Evolutionary conservation across 2,797 vertebrate genomes (phyloP), one percentile per base, ranked within the genome.

Genomic region (Acanthurus leucopareius): DNA sequence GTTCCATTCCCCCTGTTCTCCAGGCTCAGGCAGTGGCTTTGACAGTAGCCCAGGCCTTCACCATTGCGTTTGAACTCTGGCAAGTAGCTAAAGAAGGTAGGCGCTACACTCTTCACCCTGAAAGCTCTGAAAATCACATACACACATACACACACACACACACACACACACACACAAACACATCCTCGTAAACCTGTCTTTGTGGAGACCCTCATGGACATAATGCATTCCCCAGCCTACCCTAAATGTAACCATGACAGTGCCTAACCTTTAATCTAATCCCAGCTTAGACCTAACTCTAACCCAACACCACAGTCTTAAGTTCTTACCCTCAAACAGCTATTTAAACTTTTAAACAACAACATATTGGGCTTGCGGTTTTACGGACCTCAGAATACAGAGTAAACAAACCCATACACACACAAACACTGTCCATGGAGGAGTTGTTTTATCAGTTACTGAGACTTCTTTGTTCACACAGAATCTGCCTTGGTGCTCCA

Each of bases 31-130:
- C 98, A 0, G 97, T 99, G 81, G 98, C 97, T 35, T 87, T 99
- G 80, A 99, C 98, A 0, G 97, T 99, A 10, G 98, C 97, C 42
- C 98, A 99, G 90, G 97, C 98, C 42, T 99, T 99, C 94, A 97
- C 95, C 71, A 94, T 99, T 0, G 97, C 98, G 0, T 98, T 99
- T 79, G 97, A 99, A 90, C 93, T 97, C 75, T 99, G 97, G 98
- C 97, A 99, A 87, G 96, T 94, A 0, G 95, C 97, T 64, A 97
- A 95, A 93, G 97, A 99, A 96, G 97, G 98, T 98, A 90, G 85
- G 94, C 22, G 25, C 28, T 8, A 5, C 40, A 17, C 42, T 32
- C 48, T 15, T 44, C 51, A 48, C 2, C 44, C 47, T 44, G 45
- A 49, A 60, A 35, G 45, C 66, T 47, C 48, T 63, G 28, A 48